These are phyloP conservation scores for Meiosimyza decipiens DNA, from an alignment of 2,888 invertebrate species.

Conservation along the genomic window DNA sequence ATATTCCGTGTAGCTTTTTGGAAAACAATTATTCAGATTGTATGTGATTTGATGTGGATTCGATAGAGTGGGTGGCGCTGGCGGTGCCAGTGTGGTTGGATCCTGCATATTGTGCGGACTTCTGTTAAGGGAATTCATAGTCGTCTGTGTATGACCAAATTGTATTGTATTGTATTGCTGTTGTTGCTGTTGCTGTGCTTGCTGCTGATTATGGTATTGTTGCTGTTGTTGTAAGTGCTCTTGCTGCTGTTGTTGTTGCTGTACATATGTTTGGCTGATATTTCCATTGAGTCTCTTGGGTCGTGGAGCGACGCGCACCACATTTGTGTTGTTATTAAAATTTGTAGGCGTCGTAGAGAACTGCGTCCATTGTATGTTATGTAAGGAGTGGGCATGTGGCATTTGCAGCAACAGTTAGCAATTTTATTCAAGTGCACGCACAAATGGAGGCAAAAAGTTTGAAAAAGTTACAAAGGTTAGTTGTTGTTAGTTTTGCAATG, in stretches of 20 bases:
- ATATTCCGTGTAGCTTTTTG: slow-evolving; percentile 65
- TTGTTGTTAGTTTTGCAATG: slow-evolving; percentile 29
- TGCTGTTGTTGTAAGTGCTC: slow-evolving; percentile 56
- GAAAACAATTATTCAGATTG: slow-evolving; percentile 64
- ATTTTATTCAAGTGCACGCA: slow-evolving; percentile 33
- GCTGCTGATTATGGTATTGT: slow-evolving; percentile 66
- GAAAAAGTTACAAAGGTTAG: slow-evolving; percentile 33
- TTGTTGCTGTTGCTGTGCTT: slow-evolving; percentile 59
- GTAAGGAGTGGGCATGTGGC: not conserved
- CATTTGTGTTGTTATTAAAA: slow-evolving; percentile 73
- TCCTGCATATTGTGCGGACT: slow-evolving; percentile 41
- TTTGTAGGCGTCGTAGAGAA: slow-evolving; percentile 69
- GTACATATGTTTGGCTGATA: slow-evolving; percentile 60
- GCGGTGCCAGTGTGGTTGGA: slow-evolving; percentile 31
- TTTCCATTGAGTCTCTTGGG: slow-evolving; percentile 65
- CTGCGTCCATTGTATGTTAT: slow-evolving; percentile 46
- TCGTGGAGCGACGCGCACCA: slow-evolving; percentile 67
- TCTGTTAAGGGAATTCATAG: slow-evolving; percentile 46
- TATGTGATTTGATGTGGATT: slow-evolving; percentile 57
- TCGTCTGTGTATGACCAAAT: slow-evolving; percentile 49
- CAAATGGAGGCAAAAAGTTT: slow-evolving; percentile 36
- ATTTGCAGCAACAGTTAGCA: slow-evolving; percentile 12
- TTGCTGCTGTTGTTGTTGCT: slow-evolving; percentile 65
- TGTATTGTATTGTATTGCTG: slow-evolving; percentile 64
- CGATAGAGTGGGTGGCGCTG: slow-evolving; percentile 7